phyloP scores from a whole-genome alignment of 2,888 invertebrate species.

The Liodrosophila aerea region DNA sequence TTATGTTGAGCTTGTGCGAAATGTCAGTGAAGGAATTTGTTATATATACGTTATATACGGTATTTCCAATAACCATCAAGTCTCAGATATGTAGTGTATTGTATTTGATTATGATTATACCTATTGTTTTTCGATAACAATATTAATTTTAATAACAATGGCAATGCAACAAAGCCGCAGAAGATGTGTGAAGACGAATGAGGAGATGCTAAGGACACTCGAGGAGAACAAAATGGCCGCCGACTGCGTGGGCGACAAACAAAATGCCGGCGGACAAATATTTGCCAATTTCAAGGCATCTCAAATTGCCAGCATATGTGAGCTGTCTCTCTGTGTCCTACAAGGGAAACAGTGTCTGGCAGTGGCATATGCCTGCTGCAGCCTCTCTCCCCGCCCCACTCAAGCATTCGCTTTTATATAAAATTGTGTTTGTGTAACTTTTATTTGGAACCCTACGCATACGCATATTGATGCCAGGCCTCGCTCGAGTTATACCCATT shows the following conservation, averaged over 20 bases:
- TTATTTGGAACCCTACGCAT: slow-evolving; percentile 12
- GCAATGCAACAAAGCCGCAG: too few species aligned
- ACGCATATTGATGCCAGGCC: slow-evolving; percentile 9
- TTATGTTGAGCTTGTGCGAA: too few species aligned
- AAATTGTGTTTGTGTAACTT: slow-evolving; percentile 67
- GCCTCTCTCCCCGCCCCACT: background rate
- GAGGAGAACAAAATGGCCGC: slow-evolving; percentile 27
- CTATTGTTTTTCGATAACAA: too few species aligned
- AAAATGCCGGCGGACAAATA: slow-evolving; percentile 41
- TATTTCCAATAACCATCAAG: too few species aligned
- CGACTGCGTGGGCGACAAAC: slow-evolving; percentile 28
- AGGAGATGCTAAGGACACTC: background rate
- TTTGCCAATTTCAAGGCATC: slow-evolving; percentile 38
- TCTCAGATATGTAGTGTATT: too few species aligned
- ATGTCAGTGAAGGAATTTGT: too few species aligned
- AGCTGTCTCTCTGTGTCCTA: slow-evolving; percentile 5
- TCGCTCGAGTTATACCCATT: too few species aligned
- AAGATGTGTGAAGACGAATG: background rate
- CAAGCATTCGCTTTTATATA: slow-evolving; percentile 25
- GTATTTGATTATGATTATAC: too few species aligned
- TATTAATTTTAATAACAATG: too few species aligned
- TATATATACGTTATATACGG: too few species aligned
- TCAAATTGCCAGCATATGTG: slow-evolving; percentile 17
- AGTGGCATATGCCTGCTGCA: slow-evolving; percentile 14
- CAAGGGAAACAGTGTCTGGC: slow-evolving; percentile 8